Percentiles rank a stretch among this genome's conserved stretches.
Evolutionary conservation across 2,113 vertebrate genomes (phyloP).

Genomic region (Synodontis membranacea): DNA sequence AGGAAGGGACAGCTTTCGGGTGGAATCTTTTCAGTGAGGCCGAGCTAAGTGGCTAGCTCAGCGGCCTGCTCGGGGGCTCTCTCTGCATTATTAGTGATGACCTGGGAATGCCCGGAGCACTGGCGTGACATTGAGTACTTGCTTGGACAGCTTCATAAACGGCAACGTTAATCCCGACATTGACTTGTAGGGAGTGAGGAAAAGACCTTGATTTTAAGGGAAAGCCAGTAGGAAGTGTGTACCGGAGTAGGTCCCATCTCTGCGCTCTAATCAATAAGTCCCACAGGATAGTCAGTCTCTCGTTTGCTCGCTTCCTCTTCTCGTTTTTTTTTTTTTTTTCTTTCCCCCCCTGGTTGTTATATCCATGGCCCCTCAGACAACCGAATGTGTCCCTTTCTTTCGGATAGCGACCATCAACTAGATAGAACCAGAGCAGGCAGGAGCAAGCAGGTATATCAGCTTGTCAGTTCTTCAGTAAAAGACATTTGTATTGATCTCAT

Average conservation of each 20-base stretch:
- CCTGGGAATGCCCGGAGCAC: not conserved
- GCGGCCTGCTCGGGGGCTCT: slow-evolving; percentile 4
- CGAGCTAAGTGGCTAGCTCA: slow-evolving; percentile 41
- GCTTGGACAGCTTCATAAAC: not conserved
- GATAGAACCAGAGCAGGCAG: slow-evolving; percentile 37
- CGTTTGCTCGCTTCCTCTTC: not conserved
- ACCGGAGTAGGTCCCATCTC: slow-evolving; percentile 15
- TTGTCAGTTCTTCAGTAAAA: slow-evolving; percentile 35
- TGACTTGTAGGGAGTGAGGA: slow-evolving; percentile 7
- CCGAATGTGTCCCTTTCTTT: slow-evolving; percentile 16
- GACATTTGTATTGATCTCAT: slow-evolving; percentile 39
- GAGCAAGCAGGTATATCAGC: slow-evolving; percentile 45
- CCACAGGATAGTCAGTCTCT: not conserved
- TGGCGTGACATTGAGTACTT: slow-evolving; percentile 6
- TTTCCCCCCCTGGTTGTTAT: slow-evolving; percentile 20
- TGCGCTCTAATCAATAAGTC: slow-evolving; percentile 20
- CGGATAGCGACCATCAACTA: slow-evolving; percentile 35
- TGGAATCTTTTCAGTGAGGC: slow-evolving; percentile 44
- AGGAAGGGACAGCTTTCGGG: slow-evolving; percentile 21
- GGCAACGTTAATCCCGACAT: not conserved
- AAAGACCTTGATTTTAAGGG: slow-evolving; percentile 18
- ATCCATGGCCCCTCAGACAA: slow-evolving; percentile 18
- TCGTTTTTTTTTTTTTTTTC: not conserved
- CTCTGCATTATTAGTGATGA: slow-evolving; percentile 30
- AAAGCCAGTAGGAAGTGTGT: slow-evolving; percentile 32